Evolutionary conservation across 1,140 invertebrate species (phyloP).

Genomic region (Drosophila sp.): DNA sequence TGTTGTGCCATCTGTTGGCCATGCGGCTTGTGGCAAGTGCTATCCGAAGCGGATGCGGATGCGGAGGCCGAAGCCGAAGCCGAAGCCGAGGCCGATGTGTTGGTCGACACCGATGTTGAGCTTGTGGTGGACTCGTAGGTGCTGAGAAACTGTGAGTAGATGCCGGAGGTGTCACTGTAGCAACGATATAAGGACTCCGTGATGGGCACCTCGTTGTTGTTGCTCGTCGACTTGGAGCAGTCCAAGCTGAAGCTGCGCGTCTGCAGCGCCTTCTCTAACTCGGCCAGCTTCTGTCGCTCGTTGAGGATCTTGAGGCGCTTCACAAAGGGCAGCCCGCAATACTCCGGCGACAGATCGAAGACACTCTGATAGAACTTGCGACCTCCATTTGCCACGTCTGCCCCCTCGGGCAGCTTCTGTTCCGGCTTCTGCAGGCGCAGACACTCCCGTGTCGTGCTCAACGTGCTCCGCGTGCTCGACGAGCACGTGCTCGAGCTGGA

Average conservation of each 20-base stretch:
- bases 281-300: constrained; percentile 93
- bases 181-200: constrained; percentile 88
- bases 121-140: constrained; percentile 76
- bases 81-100: constrained; percentile 54
- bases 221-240: constrained; percentile 87
- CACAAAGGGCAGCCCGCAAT: constrained; percentile 93
- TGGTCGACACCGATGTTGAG: constrained; percentile 66
- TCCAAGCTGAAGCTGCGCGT: constrained; percentile 92
- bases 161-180: constrained; percentile 86
- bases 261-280: constrained; percentile 90
- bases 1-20: constrained; percentile 24
- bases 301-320: constrained; percentile 95
- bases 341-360: constrained; percentile 94
- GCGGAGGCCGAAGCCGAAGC: constrained; percentile 38
- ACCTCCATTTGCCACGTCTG: constrained; percentile 19
- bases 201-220: constrained; percentile 86
- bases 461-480: constrained; percentile 24
- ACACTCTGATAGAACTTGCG: constrained; percentile 86
- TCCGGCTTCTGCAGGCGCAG: constrained; percentile 63
- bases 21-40: constrained; percentile 61
- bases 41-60: constrained; percentile 55
- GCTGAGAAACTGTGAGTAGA: constrained; percentile 78
- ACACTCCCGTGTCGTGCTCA: constrained; percentile 54
- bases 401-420: constrained; percentile 57
- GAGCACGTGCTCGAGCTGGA: constrained; percentile 57